Percentiles rank a stretch among this genome's conserved stretches.
These are phyloP conservation scores for Dichetophora obliterata DNA, from an alignment of 2,888 invertebrate genomes.

Conservation along the genomic window DNA sequence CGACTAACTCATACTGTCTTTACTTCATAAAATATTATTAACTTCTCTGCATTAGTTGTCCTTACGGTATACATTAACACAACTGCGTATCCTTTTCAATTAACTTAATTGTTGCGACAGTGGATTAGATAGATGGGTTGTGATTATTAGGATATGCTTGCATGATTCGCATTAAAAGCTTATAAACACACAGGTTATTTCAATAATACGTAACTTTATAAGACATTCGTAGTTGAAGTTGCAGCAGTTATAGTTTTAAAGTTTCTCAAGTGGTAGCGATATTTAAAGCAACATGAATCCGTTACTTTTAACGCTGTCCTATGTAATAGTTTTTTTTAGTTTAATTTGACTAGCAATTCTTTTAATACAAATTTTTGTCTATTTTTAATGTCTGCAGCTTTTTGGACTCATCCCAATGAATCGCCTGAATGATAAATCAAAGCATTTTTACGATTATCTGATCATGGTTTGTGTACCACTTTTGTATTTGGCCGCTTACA, in stretches of 20 bases:
- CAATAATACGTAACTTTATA: neutral
- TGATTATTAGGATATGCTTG: constrained; percentile 1
- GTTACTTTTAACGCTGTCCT: constrained; percentile 11
- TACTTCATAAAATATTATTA: too few relatives aligned
- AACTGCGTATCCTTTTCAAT: too few relatives aligned
- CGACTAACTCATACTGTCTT: too few relatives aligned
- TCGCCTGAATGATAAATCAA: constrained; percentile 52
- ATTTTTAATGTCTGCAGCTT: constrained; percentile 49
- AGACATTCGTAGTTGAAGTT: neutral
- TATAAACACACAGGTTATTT: neutral
- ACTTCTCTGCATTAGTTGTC: too few relatives aligned
- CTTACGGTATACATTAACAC: too few relatives aligned
- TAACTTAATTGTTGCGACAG: too few relatives aligned
- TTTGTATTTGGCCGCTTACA: constrained; percentile 58
- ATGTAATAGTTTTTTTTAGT: neutral
- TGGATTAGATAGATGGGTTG: too few relatives aligned
- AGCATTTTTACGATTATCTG: constrained; percentile 56
- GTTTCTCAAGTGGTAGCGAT: neutral
- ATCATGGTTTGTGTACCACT: constrained; percentile 61
- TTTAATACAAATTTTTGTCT: neutral
- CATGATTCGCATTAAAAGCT: constrained; percentile 2
- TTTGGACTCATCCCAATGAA: constrained; percentile 65
- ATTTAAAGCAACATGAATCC: constrained; percentile 18
- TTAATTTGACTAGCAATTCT: neutral
- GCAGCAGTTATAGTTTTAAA: neutral